Evolutionary conservation across 1,140 invertebrate genomes (phyloP).

Genomic region (Glomeris maerens): DNA sequence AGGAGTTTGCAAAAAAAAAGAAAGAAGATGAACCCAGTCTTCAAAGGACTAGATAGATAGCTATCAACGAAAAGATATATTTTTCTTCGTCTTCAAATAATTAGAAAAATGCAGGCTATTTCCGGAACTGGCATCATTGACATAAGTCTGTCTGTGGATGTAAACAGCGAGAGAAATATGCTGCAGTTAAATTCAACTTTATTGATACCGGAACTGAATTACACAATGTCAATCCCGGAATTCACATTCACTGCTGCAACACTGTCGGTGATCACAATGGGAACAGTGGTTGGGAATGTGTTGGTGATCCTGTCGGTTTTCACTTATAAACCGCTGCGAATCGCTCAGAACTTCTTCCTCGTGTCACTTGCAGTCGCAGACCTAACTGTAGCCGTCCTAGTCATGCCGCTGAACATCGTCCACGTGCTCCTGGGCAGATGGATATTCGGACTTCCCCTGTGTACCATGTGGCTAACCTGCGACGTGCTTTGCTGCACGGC

Average conservation of each 20-base stretch:
- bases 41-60: too few relatives aligned
- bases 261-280: constrained; percentile 64
- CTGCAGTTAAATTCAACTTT: too few relatives aligned
- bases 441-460: constrained; percentile 79
- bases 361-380: constrained; percentile 95
- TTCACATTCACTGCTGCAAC: constrained; percentile 56
- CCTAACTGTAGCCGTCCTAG: constrained; percentile 83
- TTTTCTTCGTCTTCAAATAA: too few relatives aligned
- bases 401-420: constrained; percentile 91
- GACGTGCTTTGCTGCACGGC: constrained; percentile 93
- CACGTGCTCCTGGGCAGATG: constrained; percentile 77
- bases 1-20: too few relatives aligned
- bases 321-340: constrained; percentile 86
- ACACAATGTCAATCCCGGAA: constrained; percentile 39
- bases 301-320: constrained; percentile 92
- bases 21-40: too few relatives aligned
- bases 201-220: too few relatives aligned
- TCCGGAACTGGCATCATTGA: too few relatives aligned
- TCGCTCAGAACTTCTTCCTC: constrained; percentile 96
- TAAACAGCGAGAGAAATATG: too few relatives aligned
- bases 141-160: too few relatives aligned
- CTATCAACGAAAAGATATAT: too few relatives aligned
- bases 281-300: constrained; percentile 87
- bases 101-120: too few relatives aligned
- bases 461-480: constrained; percentile 92